A percentile compares a stretch with the other conserved stretches of the same genome.
These are phyloP conservation scores for Sympetrum striolatum DNA, from an alignment of 2,888 invertebrate species.

Conservation along the genomic window DNA sequence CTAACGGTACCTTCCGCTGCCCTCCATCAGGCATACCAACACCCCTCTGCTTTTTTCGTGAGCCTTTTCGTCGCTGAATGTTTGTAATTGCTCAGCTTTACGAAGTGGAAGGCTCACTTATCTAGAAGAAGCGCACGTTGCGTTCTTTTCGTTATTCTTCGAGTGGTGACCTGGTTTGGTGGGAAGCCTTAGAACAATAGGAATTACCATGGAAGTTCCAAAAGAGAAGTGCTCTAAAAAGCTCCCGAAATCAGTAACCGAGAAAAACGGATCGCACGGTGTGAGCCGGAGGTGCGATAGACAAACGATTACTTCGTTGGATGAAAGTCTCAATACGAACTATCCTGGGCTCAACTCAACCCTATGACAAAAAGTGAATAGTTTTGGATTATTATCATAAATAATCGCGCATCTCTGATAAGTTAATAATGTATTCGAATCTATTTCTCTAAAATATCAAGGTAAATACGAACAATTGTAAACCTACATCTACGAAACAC, in stretches of 20 bases:
- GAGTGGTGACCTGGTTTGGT: background rate
- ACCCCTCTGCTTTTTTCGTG: background rate
- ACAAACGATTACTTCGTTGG: too few species aligned
- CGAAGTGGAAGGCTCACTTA: background rate
- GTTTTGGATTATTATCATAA: too few species aligned
- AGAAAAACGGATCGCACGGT: background rate
- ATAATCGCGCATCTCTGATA: too few species aligned
- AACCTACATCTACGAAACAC: too few species aligned
- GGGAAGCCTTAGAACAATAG: constrained; percentile 13
- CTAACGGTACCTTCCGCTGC: constrained; percentile 31
- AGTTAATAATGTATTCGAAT: too few species aligned
- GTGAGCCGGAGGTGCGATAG: too few species aligned
- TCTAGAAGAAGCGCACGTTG: background rate
- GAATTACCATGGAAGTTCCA: background rate
- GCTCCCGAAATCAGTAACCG: background rate
- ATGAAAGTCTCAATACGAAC: too few species aligned
- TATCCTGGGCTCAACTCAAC: too few species aligned
- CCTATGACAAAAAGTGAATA: too few species aligned
- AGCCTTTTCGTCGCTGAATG: background rate
- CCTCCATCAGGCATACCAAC: constrained; percentile 36
- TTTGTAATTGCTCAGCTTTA: background rate
- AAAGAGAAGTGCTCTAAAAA: background rate
- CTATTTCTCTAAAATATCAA: too few species aligned
- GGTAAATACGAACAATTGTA: too few species aligned
- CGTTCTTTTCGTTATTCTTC: background rate